Base-by-base conservation (phyloP, 1,140 invertebrate genomes). In the Lordiphosa clarofinis region DNA sequence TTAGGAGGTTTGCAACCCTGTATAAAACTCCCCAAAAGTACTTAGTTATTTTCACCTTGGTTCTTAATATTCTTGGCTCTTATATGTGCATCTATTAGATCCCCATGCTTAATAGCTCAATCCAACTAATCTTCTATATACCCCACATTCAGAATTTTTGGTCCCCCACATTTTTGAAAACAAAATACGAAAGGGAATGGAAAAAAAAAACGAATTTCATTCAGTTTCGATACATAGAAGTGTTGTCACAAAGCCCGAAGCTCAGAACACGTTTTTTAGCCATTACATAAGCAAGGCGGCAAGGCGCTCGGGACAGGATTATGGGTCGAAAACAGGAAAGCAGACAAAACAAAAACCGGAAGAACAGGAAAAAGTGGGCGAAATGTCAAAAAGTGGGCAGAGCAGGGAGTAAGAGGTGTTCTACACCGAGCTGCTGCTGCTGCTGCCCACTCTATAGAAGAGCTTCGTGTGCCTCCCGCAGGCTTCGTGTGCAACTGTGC, bases 321-420 rank as follows among this genome's bases (percentile, higher is more conserved):
- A 60, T 72, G 76, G 79, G 73, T 73, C 69, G 69, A 73, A 84
- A 86, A 86, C 73, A 86, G 73, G 79, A 84, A 84, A 79, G 65
- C 68, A 64, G 61, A 57, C 79, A 86, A 84, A 86, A 78, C 79
- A 86, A 86, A 86, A 84, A 86, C 79, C 73, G 79, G 79, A 86
- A 84, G 79, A 79, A 84, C 79, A 68, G 79, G 79, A 84, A 86
- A 84, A 84, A 84, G 79, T 84, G 79, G 79, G 79, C 79, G 79
- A 84, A 86, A 86, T 74, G 73, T 81, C 79, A 74, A 78, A 86
- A 70, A 79, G 73, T 73, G 71, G 79, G 63, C 64, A 79, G 59
- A 38, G 63, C 42, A 72, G 56, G 13, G 52, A 21, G 21, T 33
- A 37, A 50, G 36, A 54, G 61, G 19, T 43, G 69, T 70, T 79